phyloP scores from a whole-genome alignment of 1,140 invertebrate genomes.

The Pararge aegeria region DNA sequence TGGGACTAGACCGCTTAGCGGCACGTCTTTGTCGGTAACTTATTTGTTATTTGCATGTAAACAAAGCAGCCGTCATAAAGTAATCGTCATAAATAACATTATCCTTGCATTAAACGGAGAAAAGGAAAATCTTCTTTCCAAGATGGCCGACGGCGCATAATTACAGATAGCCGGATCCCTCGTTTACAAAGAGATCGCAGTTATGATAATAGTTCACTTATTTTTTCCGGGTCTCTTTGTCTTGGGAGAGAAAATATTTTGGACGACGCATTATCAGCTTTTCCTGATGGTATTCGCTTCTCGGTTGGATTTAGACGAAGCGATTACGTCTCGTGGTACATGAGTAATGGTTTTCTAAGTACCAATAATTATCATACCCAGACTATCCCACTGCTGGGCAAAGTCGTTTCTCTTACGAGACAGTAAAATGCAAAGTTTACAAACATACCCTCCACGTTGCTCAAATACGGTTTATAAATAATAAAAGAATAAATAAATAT shows the following conservation, averaged over 20 bases:
- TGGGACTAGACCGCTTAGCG: no score
- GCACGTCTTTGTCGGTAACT: no score
- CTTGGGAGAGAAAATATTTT: neutral
- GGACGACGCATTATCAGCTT: neutral
- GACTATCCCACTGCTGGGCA: no score
- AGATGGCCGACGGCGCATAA: slow-evolving; percentile 14
- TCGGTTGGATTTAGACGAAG: no score
- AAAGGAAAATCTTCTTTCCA: slow-evolving; percentile 1
- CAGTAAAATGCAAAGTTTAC: no score
- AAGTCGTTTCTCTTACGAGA: no score
- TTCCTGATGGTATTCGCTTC: neutral
- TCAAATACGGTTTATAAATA: no score
- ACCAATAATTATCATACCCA: no score
- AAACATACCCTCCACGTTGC: no score
- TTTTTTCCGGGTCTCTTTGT: slow-evolving; percentile 10
- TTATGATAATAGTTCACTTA: slow-evolving; percentile 18
- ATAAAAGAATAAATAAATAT: no score
- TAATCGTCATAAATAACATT: neutral
- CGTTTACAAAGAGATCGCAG: slow-evolving; percentile 16
- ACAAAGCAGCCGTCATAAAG: neutral
- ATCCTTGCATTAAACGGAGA: neutral
- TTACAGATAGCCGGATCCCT: slow-evolving; percentile 13
- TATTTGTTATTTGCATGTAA: neutral
- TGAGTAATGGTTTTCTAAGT: no score
- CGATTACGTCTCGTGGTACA: no score